These are phyloP conservation scores for Drosophila lowei DNA, from an alignment of 1,140 invertebrate species.

Conservation along the genomic window DNA sequence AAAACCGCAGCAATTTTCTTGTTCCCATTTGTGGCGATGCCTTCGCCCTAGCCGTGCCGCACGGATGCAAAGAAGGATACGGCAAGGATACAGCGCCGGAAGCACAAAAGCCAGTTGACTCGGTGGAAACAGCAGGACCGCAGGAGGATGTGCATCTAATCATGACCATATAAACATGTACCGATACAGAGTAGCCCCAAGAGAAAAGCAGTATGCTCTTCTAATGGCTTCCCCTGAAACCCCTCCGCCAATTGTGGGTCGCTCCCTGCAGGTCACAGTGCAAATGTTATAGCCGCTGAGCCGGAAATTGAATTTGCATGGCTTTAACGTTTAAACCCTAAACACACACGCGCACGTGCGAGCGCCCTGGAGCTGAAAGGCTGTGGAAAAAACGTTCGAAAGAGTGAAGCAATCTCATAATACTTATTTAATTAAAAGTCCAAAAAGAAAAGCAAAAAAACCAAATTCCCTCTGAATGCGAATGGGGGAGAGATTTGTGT, in stretches of 20 bases:
- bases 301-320: conserved; percentile 49
- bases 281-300: conserved; percentile 11
- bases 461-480: too few species aligned
- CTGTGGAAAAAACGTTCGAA: neutral
- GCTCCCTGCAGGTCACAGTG: conserved; percentile 6
- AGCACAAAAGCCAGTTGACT: conserved; percentile 12
- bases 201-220: too few species aligned
- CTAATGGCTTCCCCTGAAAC: too few species aligned
- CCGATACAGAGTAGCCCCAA: too few species aligned
- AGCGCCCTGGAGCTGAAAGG: too few species aligned
- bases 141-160: neutral
- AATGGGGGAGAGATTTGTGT: neutral
- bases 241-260: too few species aligned
- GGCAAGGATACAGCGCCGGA: conserved; percentile 12
- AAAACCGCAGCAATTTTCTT: conserved; percentile 35
- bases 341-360: neutral
- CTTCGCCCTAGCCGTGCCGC: conserved; percentile 14
- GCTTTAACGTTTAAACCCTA: neutral
- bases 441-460: too few species aligned
- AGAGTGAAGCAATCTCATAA: conserved; percentile 7
- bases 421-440: conserved; percentile 2
- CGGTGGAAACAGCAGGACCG: conserved; percentile 1
- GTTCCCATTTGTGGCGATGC: conserved; percentile 21
- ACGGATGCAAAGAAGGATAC: conserved; percentile 20
- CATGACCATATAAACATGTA: too few species aligned